A percentile compares a stretch with the other conserved stretches of the same genome.
These are phyloP conservation scores for Acromyrmex charruanus DNA, from an alignment of 1,140 invertebrate species.

Conservation along the genomic window DNA sequence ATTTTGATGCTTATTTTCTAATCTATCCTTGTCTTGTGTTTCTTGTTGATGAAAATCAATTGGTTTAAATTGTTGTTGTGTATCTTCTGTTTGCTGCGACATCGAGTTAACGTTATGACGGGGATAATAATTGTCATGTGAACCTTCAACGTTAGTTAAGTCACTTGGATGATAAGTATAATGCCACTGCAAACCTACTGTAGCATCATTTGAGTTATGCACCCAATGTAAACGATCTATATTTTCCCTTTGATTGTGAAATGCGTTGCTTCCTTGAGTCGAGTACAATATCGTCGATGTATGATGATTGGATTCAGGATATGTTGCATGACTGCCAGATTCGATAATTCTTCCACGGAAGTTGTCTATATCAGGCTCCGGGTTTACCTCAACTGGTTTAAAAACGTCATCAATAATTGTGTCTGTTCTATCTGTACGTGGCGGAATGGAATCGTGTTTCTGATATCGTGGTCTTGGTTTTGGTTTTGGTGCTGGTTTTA, in stretches of 20 bases:
- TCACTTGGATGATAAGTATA: conserved; percentile 73
- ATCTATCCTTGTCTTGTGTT: conserved; percentile 19
- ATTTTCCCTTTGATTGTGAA: conserved; percentile 41
- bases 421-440: conserved; percentile 12
- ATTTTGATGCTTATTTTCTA: background rate
- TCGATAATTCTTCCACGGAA: background rate
- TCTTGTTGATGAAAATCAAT: conserved; percentile 33
- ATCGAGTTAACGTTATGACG: conserved; percentile 38
- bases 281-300: background rate
- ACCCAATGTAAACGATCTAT: conserved; percentile 58
- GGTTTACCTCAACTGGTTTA: conserved; percentile 36
- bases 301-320: conserved; percentile 2
- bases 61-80: conserved; percentile 19
- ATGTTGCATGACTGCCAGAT: background rate
- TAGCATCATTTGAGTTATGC: conserved; percentile 71
- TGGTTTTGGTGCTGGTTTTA: conserved; percentile 67
- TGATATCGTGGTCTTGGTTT: conserved; percentile 61
- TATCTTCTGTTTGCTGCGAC: conserved; percentile 24
- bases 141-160: conserved; percentile 46
- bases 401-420: conserved; percentile 5
- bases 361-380: conserved; percentile 11
- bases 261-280: conserved; percentile 21
- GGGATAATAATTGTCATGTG: conserved; percentile 36
- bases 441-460: conserved; percentile 19
- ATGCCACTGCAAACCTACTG: conserved; percentile 74